These are phyloP conservation scores for Diuraphis noxia DNA, from an alignment of 1,140 invertebrate genomes.

Conservation along the genomic window DNA sequence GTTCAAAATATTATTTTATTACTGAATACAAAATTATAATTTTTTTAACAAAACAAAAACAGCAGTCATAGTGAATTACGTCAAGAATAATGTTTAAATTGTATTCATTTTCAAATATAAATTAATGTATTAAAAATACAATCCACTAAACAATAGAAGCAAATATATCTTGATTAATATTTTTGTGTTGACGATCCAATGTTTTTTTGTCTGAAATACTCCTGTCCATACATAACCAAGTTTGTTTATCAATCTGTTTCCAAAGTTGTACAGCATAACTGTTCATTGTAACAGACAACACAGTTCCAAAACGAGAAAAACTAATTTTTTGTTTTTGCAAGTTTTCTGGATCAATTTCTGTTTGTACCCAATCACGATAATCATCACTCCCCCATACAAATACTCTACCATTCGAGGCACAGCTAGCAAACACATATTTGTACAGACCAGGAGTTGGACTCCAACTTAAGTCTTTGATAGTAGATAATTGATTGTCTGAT, in stretches of 20 bases:
- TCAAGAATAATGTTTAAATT: not conserved
- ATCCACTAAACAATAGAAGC: not conserved
- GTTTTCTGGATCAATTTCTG: constrained; percentile 86
- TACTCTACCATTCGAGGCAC: constrained; percentile 91
- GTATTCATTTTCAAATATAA: not conserved
- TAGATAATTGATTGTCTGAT: constrained; percentile 94
- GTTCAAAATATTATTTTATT: not conserved
- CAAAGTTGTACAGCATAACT: constrained; percentile 98
- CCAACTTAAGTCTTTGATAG: constrained; percentile 98
- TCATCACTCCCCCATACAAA: constrained; percentile 91
- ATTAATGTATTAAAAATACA: not conserved
- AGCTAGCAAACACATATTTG: constrained; percentile 87
- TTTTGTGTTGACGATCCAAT: not conserved
- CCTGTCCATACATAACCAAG: constrained; percentile 80
- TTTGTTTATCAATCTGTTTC: constrained; percentile 86
- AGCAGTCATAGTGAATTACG: not conserved
- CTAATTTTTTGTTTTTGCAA: constrained; percentile 99
- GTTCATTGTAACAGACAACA: constrained; percentile 93
- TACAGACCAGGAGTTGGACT: constrained; percentile 89
- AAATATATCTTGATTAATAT: constrained; percentile 46
- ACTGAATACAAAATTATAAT: not conserved
- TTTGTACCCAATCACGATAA: constrained; percentile 80
- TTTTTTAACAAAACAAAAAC: not conserved
- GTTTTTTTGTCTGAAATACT: not conserved
- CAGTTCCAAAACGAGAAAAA: constrained; percentile 96